Evolutionary conservation across 1,140 invertebrate genomes (phyloP), one percentile per base, ranked within the genome.

Genomic region (Grapholita molesta): DNA sequence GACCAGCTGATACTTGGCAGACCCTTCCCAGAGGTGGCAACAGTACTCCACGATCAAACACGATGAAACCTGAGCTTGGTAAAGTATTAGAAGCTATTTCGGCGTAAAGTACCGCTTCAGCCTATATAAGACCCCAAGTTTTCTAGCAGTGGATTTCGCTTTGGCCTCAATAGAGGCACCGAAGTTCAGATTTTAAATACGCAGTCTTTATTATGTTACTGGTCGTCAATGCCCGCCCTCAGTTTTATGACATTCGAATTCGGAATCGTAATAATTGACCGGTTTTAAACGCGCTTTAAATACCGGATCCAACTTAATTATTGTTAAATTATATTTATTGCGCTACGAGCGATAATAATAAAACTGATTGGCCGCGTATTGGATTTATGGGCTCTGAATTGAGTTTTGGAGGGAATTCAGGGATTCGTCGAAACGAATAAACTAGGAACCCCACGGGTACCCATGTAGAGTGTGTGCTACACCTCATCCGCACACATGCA

Each of bases 161-260:
- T n/a, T n/a, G n/a, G n/a, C 9, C 33, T 35, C 9, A 11, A 35
- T 11, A 9, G 5, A 6, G 33, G 1, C 33, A 9, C 1, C 33
- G 3, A 35, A 1, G 3, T 35, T 35, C 12, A 12, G 12, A 42
- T 42, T 3, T 15, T 15, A 21, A 8, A 48, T 48, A 21, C 2
- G 15, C 42, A 48, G 18, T 48, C 42, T 48, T n/a, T 15, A 38
- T 38, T 38, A n/a, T 38, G n/a, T 48, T n/a, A 18, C 42, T 48
- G 6, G 53, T 48, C 42, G 18, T 18, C 2, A 7, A 2, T 48
- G 4, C 6, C 18, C 15, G 42, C 70, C 74, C 74, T 74, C 83
- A 84, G 78, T 87, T 88, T 90, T 88, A 89, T 88, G 80, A 83
- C 81, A 72, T 84, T 84, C 80, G 76, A 80, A 84, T 79, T 76